phyloP scores from a whole-genome alignment of 2,888 invertebrate genomes.

The Himalopsyche anomala region DNA sequence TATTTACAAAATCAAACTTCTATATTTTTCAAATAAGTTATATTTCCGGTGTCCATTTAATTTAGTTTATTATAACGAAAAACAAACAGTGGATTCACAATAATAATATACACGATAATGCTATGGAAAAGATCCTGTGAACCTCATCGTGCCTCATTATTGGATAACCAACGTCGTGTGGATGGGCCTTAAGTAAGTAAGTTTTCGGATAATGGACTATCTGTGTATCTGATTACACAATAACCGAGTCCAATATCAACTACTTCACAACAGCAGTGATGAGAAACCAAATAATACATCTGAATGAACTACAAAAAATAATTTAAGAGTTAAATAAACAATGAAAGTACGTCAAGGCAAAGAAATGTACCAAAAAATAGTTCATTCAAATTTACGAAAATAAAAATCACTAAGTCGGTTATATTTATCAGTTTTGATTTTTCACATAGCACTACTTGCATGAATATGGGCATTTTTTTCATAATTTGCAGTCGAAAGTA shows the following conservation, averaged over 20 bases:
- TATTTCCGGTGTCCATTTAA: too few species aligned
- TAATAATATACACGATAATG: not conserved
- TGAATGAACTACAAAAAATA: not conserved
- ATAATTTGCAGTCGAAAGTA: too few species aligned
- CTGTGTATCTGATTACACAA: conserved; percentile 17
- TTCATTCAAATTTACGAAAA: not conserved
- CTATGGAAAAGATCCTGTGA: not conserved
- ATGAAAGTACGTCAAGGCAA: not conserved
- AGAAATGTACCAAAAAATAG: too few species aligned
- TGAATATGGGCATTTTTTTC: not conserved
- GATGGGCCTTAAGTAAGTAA: not conserved
- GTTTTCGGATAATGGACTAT: conserved; percentile 10
- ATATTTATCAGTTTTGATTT: too few species aligned
- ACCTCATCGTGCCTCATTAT: not conserved
- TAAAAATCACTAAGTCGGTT: not conserved
- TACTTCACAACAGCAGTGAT: not conserved
- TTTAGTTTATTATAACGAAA: too few species aligned
- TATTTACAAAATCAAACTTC: too few species aligned
- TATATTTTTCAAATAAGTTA: too few species aligned
- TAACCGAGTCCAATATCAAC: not conserved
- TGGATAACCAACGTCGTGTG: not conserved
- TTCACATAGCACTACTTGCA: too few species aligned
- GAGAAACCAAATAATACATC: not conserved
- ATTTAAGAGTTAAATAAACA: not conserved
- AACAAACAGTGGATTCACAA: not conserved